Conservation (phyloP, 2,113 vertebrate genomes). For the Neolamprologus tretocephalus region DNA sequence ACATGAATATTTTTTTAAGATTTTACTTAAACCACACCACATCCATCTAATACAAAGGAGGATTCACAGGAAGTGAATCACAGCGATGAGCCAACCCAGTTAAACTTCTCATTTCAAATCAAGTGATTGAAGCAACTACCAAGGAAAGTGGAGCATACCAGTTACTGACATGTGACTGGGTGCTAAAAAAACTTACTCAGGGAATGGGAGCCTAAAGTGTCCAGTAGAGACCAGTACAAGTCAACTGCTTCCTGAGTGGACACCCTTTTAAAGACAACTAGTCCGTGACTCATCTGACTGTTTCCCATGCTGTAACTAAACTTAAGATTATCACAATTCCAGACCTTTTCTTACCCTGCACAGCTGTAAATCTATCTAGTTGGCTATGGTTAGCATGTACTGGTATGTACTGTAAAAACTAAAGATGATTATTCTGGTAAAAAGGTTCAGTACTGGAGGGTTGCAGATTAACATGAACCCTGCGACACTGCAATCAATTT, state of each 20-base stretch:
- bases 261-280: background rate
- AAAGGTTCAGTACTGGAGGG: background rate
- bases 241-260: background rate
- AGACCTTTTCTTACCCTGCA: background rate
- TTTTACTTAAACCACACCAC: background rate
- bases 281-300: accelerated
- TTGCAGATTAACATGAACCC: background rate
- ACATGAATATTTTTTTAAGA: background rate
- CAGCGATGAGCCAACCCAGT: background rate
- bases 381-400: background rate
- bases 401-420: background rate
- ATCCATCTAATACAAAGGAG: background rate
- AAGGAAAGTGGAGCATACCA: background rate
- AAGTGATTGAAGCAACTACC: background rate
- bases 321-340: background rate
- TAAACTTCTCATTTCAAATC: background rate
- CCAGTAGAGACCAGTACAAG: background rate
- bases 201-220: background rate
- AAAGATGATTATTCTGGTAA: background rate
- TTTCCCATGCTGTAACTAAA: background rate
- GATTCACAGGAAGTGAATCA: background rate
- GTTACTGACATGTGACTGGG: background rate
- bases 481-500: background rate
- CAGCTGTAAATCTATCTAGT: background rate
- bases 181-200: background rate